Percentiles rank a stretch among this genome's conserved stretches.
Evolutionary conservation across 2,797 vertebrate genomes (phyloP).

Genomic region (Gouania willdenowi): DNA sequence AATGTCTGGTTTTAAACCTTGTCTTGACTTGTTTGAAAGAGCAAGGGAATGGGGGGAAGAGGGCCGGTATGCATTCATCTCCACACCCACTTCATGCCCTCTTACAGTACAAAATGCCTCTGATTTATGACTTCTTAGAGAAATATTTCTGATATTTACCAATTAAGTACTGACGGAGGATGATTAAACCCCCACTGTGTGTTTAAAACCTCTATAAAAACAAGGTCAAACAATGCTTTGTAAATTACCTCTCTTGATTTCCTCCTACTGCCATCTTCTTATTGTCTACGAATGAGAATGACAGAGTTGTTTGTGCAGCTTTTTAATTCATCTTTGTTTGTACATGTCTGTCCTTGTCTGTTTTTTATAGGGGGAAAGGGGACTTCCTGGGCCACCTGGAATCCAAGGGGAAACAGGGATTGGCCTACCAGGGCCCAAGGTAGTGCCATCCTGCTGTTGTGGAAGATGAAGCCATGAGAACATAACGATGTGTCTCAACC

Average conservation of each 20-base stretch:
- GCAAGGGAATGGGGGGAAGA: conserved; percentile 1
- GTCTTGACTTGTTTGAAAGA: conserved; percentile 60
- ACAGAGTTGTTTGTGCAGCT: neutral
- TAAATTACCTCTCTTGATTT: too few species aligned
- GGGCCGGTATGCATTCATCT: conserved; percentile 40
- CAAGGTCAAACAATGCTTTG: too few species aligned
- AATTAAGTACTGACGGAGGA: conserved; percentile 26
- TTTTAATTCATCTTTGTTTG: neutral
- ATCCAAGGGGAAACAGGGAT: conserved; percentile 86
- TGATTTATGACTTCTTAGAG: conserved; percentile 42
- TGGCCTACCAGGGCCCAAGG: conserved; percentile 86
- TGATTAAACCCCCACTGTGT: too few species aligned
- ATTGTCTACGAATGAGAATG: too few species aligned
- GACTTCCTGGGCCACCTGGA: conserved; percentile 82
- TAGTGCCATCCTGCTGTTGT: conserved; percentile 45
- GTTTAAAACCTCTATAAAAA: too few species aligned
- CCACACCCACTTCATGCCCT: conserved; percentile 29
- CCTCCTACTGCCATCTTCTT: too few species aligned
- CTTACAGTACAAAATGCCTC: conserved; percentile 3
- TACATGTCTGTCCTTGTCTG: conserved; percentile 13
- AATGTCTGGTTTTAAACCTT: conserved; percentile 58
- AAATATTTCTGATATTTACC: conserved; percentile 31
- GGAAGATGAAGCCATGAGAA: conserved; percentile 20
- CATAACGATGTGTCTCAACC: conserved; percentile 3
- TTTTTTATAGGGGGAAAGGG: conserved; percentile 83